Evolutionary conservation across 2,113 vertebrate genomes (phyloP).

Genomic region (Tetraodon nigroviridis): DNA sequence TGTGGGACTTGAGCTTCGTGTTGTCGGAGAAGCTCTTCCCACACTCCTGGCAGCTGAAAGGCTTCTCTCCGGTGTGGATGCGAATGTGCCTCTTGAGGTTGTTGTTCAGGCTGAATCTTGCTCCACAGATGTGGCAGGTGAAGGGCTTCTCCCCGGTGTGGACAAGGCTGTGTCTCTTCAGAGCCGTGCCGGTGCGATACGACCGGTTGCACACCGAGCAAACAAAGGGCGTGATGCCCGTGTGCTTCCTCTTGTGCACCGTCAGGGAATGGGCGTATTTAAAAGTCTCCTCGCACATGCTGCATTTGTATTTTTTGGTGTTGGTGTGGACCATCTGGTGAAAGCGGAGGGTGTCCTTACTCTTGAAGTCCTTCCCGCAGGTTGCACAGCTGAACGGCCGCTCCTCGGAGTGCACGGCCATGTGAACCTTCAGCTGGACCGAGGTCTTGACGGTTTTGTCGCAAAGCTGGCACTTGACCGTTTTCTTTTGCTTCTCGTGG

Average conservation of each 20-base stretch:
- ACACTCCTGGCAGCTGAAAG: constrained; percentile 62
- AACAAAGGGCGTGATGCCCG: constrained; percentile 52
- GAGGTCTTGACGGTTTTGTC: constrained; percentile 59
- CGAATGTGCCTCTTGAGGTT: constrained; percentile 65
- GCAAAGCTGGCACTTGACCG: constrained; percentile 50
- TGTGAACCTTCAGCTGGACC: constrained; percentile 55
- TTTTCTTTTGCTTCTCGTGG: constrained; percentile 55
- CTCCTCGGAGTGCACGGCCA: constrained; percentile 64
- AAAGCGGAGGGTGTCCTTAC: constrained; percentile 68
- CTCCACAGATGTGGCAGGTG: constrained; percentile 68
- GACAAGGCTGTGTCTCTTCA: constrained; percentile 59
- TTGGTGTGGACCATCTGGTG: constrained; percentile 65
- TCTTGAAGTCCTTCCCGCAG: constrained; percentile 67
- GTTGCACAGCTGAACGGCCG: constrained; percentile 60
- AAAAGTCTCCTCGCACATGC: constrained; percentile 61
- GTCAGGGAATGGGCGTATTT: constrained; percentile 66
- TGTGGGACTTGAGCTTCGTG: constrained; percentile 68
- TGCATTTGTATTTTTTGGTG: constrained; percentile 60
- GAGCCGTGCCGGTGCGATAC: constrained; percentile 54
- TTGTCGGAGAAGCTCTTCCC: constrained; percentile 63
- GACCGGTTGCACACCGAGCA: constrained; percentile 56
- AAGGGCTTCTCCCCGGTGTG: constrained; percentile 68
- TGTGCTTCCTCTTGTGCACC: constrained; percentile 67
- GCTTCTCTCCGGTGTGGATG: constrained; percentile 67
- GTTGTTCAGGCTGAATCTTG: constrained; percentile 65